Base-by-base conservation (phyloP, 2,113 vertebrate species). In the Chamaetylas fuelleborni region DNA sequence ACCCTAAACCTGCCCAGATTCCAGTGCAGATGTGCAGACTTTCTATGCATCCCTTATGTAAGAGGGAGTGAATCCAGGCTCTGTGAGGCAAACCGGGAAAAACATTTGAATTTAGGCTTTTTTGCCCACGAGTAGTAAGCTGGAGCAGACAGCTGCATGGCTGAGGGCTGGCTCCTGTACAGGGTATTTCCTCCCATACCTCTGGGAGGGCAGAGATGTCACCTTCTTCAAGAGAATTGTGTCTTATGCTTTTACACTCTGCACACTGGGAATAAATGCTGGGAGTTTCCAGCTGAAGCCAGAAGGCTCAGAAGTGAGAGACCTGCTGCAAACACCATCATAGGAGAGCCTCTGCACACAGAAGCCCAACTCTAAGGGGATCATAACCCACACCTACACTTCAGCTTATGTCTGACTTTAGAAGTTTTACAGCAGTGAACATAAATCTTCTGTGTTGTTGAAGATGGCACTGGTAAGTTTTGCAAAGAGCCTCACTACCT, bases 231-330 rank as follows among this genome's bases (percentile, higher is more conserved):
- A 34, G 11, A n/a, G 6, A 74, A 67, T 26, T 51, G n/a, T 29
- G 47, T 66, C 34, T 66, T 71, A 28, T 0, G 15, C 16, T 43
- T 90, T 36, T 24, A 22, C 2, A 2, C 13, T 58, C 33, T 42
- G 12, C 1, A 1, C 33, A 13, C 17, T 33, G 40, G 43, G 19
- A 62, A 66, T 16, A 72, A 54, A 13, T 0, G 0, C 2, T 60
- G 54, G 29, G 24, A 85, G 24, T 13, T 85, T 40, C 40, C 60
- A 51, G 1, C 2, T 70, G 67, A 80, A 54, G 34, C 25, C 67
- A 71, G 33, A 73, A 69, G 15, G 19, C 57, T 28, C 53, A n/a
- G 11, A 65, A 56, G 13, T 29, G 28, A 83, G 22, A 82, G 8
- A 70, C 20, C 18, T 31, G 56, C 18, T 33, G 38, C 47, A 86